Percentiles rank a stretch among this genome's conserved stretches.
phyloP scores from a whole-genome alignment of 2,797 vertebrate species.

The Sebastes goodei region DNA sequence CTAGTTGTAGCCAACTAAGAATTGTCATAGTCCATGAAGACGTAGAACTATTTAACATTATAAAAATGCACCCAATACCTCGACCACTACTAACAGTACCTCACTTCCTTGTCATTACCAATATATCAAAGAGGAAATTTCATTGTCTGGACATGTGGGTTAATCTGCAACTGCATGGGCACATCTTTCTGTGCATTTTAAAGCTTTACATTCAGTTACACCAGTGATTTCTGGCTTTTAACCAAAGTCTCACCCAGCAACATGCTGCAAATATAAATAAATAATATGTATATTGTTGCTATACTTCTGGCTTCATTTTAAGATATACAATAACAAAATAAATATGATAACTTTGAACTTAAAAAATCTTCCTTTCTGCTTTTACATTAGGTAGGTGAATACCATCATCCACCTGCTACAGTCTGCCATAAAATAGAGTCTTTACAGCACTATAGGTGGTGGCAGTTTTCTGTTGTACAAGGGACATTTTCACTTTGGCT shows the following conservation, averaged over 20 bases:
- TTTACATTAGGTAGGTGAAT: conserved; percentile 4
- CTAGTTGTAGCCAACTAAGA: not conserved
- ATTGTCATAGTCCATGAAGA: not conserved
- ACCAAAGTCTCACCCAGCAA: not conserved
- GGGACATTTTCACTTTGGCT: conserved; percentile 13
- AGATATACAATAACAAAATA: not conserved
- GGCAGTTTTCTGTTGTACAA: not conserved
- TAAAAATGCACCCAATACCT: not conserved
- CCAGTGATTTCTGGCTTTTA: not conserved
- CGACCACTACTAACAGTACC: not conserved
- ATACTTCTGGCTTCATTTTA: not conserved
- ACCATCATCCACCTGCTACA: not conserved
- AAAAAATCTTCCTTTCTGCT: not conserved
- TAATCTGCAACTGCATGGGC: not conserved
- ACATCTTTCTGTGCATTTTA: not conserved
- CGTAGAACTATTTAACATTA: not conserved
- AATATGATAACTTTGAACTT: conserved; percentile 22
- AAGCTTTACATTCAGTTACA: not conserved
- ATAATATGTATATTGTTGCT: not conserved
- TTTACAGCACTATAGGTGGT: conserved; percentile 13
- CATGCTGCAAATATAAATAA: not conserved
- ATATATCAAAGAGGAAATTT: not conserved
- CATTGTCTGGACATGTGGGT: not conserved
- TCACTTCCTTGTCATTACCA: not conserved
- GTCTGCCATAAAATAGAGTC: not conserved